Evolutionary conservation across 2,888 invertebrate species (phyloP), one percentile per base, ranked within the genome.

Genomic region (Fragum fragum): DNA sequence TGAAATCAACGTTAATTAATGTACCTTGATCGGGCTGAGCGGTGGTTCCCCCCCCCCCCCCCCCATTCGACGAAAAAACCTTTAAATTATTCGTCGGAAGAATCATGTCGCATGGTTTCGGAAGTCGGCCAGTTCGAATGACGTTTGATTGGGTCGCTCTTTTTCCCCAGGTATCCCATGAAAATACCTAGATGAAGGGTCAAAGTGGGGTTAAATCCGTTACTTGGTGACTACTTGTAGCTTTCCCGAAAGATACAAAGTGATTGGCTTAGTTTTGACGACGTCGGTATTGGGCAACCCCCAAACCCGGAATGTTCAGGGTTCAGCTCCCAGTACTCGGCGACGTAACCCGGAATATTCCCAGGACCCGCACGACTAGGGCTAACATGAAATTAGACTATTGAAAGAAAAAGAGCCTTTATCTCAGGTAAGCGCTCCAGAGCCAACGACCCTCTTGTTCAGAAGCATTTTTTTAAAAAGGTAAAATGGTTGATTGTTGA

Each of bases 281-380:
- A 55, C 55, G 21, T 11, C 16, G 21, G 53, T 6, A 53, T 11
- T 53, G 53, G 53, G 21, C 5, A 53, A 53, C 53, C 53, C 53
- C 53, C 53, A 28, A 1, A 29, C 23, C 68, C 75, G 69, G 36
- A 72, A 32, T 72, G 61, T 63, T 73, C 73, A 42, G 63, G 73
- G 73, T 1, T 39, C 42, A 32, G 73, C 73, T 59, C 32, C 11
- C 11, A 36, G 28, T 21, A 73, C 73, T 28, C 28, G 28, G 18
- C 7, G 26, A 28, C 21, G 28, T 5, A 6, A 23, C 2, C 55
- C 72, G 72, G 72, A 72, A 72, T 36, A 73, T 73, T 73, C n/a
- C 73, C 28, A 47, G 73, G 73, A 42, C 21, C 73, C 59, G 73
- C 63, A 61, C 26, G 1, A 73, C 63, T 1, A 73, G n/a, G n/a